Evolutionary conservation across 2,113 vertebrate species (phyloP).

Genomic region (Coturnix japonica): DNA sequence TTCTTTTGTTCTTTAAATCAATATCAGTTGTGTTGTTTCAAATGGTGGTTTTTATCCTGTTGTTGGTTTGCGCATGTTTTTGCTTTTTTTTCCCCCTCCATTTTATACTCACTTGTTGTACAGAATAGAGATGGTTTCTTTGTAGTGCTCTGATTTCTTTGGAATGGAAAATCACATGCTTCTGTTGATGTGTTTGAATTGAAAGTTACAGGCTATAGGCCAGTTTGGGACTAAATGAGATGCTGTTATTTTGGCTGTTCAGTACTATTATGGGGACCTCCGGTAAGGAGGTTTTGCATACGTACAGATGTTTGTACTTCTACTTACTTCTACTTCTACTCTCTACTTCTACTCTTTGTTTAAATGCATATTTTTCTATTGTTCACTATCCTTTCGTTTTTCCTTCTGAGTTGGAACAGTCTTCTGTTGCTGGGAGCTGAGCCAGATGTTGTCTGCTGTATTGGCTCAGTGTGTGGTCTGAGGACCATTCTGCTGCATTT

Average conservation of each 20-base stretch:
- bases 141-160: background rate
- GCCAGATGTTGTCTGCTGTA: background rate
- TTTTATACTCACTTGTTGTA: background rate
- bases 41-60: background rate
- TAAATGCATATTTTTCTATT: background rate
- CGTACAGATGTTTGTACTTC: background rate
- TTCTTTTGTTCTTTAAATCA: background rate
- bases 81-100: background rate
- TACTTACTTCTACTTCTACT: too few relatives aligned
- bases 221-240: background rate
- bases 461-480: background rate
- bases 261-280: background rate
- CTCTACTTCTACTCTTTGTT: background rate
- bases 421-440: slow-evolving; percentile 11
- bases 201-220: background rate
- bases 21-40: background rate
- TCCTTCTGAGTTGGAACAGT: background rate
- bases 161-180: background rate
- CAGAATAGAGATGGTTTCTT: background rate
- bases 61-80: background rate
- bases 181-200: background rate
- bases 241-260: background rate
- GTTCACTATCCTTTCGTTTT: background rate
- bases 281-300: background rate
- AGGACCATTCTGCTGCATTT: background rate